Evolutionary conservation across 2,797 vertebrate species (phyloP).

Genomic region (Borostomias antarcticus): DNA sequence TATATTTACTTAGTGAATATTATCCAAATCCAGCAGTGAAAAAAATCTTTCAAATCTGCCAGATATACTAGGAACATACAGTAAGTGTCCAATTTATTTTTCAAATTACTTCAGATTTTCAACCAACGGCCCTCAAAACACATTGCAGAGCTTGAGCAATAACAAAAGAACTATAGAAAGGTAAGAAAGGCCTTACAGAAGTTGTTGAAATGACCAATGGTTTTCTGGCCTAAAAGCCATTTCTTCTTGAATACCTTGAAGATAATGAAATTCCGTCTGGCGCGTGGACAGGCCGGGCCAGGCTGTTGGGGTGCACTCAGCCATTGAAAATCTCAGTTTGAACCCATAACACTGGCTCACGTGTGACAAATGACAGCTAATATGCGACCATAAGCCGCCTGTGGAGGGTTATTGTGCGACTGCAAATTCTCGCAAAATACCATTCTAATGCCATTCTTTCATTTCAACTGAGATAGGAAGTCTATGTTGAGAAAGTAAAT

Average conservation of each 20-base stretch:
- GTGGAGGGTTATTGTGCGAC: constrained; percentile 53
- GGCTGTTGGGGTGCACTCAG: constrained; percentile 69
- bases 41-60: background rate
- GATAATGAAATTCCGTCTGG: constrained; percentile 66
- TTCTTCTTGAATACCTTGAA: constrained; percentile 71
- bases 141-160: constrained; percentile 52
- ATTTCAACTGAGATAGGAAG: background rate
- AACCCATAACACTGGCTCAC: constrained; percentile 71
- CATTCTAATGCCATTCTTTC: background rate
- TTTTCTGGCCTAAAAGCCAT: constrained; percentile 63
- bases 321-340: constrained; percentile 71
- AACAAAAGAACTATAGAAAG: constrained; percentile 33
- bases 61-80: background rate
- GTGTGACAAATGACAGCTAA: constrained; percentile 73
- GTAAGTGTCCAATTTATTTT: constrained; percentile 2
- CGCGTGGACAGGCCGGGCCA: constrained; percentile 53
- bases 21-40: too few relatives aligned
- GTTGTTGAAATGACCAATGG: constrained; percentile 63
- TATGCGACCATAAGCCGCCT: constrained; percentile 51
- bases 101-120: constrained; percentile 30
- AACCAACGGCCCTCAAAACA: constrained; percentile 32
- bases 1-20: too few relatives aligned
- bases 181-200: constrained; percentile 44
- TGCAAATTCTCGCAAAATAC: constrained; percentile 19
- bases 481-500: background rate